Evolutionary conservation across 1,140 invertebrate species (phyloP).

Genomic region (Micrasema minimum): DNA sequence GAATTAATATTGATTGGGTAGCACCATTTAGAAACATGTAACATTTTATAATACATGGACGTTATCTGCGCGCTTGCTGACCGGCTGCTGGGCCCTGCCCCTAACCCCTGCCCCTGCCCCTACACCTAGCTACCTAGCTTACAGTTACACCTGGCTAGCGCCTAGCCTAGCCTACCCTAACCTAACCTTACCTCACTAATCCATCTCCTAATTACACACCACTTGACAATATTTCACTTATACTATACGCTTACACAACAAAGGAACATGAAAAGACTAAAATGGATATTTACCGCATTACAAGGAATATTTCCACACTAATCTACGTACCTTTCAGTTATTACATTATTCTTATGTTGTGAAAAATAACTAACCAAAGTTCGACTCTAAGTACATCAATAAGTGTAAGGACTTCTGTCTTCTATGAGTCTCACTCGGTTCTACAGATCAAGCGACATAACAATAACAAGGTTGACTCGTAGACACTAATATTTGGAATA

Average conservation of each 20-base stretch:
- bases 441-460: slow-evolving; percentile 25
- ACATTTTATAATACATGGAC: slow-evolving; percentile 38
- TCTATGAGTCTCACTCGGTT: slow-evolving; percentile 9
- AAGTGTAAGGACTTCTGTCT: slow-evolving; percentile 40
- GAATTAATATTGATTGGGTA: slow-evolving; percentile 43
- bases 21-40: slow-evolving; percentile 42
- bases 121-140: no score
- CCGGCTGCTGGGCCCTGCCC: not conserved
- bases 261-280: slow-evolving; percentile 45
- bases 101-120: not conserved
- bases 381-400: slow-evolving; percentile 36
- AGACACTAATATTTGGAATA: slow-evolving; percentile 46
- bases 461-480: slow-evolving; percentile 37
- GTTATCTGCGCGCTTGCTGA: slow-evolving; percentile 8
- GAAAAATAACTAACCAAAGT: slow-evolving; percentile 11
- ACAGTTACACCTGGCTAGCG: no score
- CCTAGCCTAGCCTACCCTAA: not conserved
- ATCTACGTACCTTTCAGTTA: not conserved
- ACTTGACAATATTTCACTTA: no score
- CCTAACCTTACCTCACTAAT: no score
- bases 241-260: slow-evolving; percentile 41
- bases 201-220: not conserved
- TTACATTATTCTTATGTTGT: slow-evolving; percentile 23
- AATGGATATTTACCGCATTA: slow-evolving; percentile 29
- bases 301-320: slow-evolving; percentile 21